Percentiles rank a stretch among this genome's conserved stretches.
Conservation (phyloP, 2,888 invertebrate species). For the Saturnia pavonia region DNA sequence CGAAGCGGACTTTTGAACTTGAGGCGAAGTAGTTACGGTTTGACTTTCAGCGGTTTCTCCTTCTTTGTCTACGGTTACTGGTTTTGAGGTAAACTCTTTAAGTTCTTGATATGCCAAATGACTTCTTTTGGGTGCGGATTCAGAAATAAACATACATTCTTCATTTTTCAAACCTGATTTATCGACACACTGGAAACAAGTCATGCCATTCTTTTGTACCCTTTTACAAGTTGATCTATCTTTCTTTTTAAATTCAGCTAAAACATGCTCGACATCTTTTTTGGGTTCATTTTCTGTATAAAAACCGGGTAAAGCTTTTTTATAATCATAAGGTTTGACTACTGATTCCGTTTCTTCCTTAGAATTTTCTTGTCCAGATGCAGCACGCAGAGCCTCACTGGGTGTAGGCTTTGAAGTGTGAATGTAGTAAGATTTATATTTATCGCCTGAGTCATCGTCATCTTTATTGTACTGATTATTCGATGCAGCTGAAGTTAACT, state of each 20-base stretch:
- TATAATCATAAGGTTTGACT: slow-evolving; percentile 70
- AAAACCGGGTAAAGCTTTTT: slow-evolving; percentile 73
- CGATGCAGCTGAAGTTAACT: slow-evolving; percentile 46
- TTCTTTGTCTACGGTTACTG: slow-evolving; percentile 56
- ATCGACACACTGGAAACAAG: slow-evolving; percentile 88
- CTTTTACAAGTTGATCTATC: slow-evolving; percentile 88
- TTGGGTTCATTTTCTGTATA: slow-evolving; percentile 81
- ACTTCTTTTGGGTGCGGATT: slow-evolving; percentile 84
- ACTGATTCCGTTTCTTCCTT: slow-evolving; percentile 59
- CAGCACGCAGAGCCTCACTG: slow-evolving; percentile 64
- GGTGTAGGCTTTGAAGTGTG: slow-evolving; percentile 64
- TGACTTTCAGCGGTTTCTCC: slow-evolving; percentile 68
- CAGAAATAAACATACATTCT: slow-evolving; percentile 89
- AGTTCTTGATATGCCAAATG: slow-evolving; percentile 86
- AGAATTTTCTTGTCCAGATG: slow-evolving; percentile 56
- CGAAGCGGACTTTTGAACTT: slow-evolving; percentile 62
- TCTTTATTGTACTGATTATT: slow-evolving; percentile 51
- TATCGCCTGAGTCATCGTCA: slow-evolving; percentile 55
- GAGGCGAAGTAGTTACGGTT: slow-evolving; percentile 62
- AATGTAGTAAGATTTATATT: slow-evolving; percentile 70
- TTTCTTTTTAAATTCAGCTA: slow-evolving; percentile 88
- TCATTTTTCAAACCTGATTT: slow-evolving; percentile 87
- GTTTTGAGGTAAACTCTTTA: slow-evolving; percentile 82
- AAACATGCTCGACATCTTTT: slow-evolving; percentile 86
- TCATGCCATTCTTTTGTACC: slow-evolving; percentile 87